A percentile compares a stretch with the other conserved stretches of the same genome.
Evolutionary conservation across 1,140 invertebrate species (phyloP).

Genomic region (Wasmannia auropunctata): DNA sequence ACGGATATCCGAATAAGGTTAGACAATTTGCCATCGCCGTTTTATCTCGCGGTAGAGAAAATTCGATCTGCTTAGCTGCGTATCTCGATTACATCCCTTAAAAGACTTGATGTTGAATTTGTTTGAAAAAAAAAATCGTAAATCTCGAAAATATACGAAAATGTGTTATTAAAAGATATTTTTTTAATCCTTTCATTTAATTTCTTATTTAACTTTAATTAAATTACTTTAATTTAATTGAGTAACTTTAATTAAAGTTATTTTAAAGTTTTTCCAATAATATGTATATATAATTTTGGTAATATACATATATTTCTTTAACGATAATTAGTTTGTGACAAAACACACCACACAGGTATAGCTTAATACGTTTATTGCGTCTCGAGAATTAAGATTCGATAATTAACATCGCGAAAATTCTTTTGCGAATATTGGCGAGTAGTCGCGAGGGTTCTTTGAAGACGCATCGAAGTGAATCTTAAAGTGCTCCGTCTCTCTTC

Average conservation of each 20-base stretch:
- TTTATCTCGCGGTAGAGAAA: background rate
- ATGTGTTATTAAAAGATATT: background rate
- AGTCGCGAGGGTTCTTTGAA: background rate
- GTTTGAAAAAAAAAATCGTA: background rate
- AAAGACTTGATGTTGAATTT: background rate
- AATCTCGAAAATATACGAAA: background rate
- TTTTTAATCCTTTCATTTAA: background rate
- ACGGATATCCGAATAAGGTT: conserved; percentile 90
- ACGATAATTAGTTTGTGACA: background rate
- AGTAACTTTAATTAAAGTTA: too few species aligned
- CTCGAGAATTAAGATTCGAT: background rate
- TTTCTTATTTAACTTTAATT: background rate
- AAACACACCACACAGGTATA: too few species aligned
- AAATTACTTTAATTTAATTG: too few species aligned
- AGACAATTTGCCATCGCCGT: conserved; percentile 57
- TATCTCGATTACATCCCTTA: background rate
- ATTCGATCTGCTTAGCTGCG: background rate
- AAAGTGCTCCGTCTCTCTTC: background rate
- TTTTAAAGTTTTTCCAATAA: too few species aligned
- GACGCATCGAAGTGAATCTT: conserved; percentile 4
- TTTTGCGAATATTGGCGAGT: background rate
- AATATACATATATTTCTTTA: background rate
- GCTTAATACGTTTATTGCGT: background rate
- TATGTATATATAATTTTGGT: background rate
- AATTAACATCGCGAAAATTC: background rate